Conservation (phyloP, 2,113 vertebrate genomes). For the Tragelaphus scriptus region DNA sequence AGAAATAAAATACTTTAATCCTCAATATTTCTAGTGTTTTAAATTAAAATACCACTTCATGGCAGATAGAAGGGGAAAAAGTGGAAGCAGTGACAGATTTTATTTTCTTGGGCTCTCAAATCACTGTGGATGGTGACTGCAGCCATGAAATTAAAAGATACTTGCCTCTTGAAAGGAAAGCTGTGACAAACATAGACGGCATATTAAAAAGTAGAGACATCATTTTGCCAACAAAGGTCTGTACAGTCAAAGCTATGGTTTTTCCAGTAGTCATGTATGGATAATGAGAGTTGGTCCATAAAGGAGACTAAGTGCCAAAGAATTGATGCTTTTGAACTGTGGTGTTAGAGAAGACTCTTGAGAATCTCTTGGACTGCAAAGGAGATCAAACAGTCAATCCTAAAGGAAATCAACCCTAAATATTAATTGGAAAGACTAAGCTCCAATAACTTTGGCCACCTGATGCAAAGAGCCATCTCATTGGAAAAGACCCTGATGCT, state of each 20-base stretch:
- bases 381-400: neutral
- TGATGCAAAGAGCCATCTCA: neutral
- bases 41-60: neutral
- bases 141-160: neutral
- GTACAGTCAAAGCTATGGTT: neutral
- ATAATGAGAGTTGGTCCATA: neutral
- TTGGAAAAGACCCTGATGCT: neutral
- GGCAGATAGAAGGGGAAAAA: neutral
- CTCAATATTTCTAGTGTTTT: neutral
- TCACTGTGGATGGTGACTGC: neutral
- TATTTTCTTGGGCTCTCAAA: neutral
- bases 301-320: neutral
- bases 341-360: neutral
- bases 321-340: neutral
- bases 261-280: neutral
- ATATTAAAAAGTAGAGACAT: neutral
- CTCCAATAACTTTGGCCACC: neutral
- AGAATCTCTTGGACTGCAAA: neutral
- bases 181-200: neutral
- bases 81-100: neutral
- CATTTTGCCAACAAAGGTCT: neutral
- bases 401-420: neutral
- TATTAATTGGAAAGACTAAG: neutral
- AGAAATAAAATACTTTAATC: neutral
- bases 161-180: neutral